Percentiles rank a stretch among this genome's conserved stretches.
phyloP scores from a whole-genome alignment of 2,797 vertebrate species.

The Clarias platycephalus region DNA sequence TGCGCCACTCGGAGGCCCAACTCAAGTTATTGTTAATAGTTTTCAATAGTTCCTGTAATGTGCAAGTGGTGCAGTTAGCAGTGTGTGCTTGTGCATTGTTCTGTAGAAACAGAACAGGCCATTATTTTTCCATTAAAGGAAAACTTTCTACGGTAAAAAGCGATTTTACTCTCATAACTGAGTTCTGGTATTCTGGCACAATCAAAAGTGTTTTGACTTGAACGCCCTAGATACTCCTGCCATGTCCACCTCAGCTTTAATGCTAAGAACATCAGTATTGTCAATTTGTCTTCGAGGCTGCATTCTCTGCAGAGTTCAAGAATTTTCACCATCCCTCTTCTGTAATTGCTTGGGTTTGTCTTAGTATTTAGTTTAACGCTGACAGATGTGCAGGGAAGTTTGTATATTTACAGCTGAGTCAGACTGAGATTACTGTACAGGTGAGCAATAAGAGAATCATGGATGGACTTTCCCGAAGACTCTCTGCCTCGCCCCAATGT shows the following conservation, averaged over 20 bases:
- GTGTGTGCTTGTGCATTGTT: too few relatives aligned
- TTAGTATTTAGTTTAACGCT: background rate
- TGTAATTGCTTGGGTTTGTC: background rate
- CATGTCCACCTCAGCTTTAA: background rate
- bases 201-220: too few relatives aligned
- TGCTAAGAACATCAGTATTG: background rate
- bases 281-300: background rate
- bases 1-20: too few relatives aligned
- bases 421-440: background rate
- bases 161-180: too few relatives aligned
- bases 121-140: too few relatives aligned
- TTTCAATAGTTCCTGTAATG: too few relatives aligned
- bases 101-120: too few relatives aligned
- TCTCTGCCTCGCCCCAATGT: background rate
- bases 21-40: too few relatives aligned
- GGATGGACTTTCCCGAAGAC: background rate
- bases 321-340: background rate
- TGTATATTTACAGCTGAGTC: background rate
- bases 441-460: background rate
- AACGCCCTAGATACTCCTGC: too few relatives aligned
- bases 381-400: background rate
- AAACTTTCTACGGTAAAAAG: too few relatives aligned
- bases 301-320: background rate
- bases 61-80: too few relatives aligned
- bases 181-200: too few relatives aligned